These are phyloP conservation scores for Stenchaetothrips biformis DNA, from an alignment of 2,888 invertebrate species.

Conservation along the genomic window DNA sequence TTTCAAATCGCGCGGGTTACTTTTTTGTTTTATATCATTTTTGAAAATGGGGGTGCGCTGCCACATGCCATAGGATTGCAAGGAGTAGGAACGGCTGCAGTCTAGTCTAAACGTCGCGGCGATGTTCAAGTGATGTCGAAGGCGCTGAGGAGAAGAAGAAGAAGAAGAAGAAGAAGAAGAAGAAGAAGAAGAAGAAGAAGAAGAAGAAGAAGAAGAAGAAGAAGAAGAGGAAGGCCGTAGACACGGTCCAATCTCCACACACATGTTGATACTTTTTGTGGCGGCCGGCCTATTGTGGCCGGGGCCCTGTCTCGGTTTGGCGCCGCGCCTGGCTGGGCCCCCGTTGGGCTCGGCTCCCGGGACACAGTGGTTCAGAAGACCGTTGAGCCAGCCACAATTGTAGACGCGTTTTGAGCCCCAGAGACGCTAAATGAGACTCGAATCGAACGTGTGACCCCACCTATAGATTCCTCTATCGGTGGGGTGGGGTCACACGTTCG, in stretches of 20 bases:
- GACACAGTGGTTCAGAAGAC: too few species aligned
- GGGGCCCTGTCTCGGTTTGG: neutral
- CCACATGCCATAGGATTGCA: too few species aligned
- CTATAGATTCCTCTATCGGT: too few species aligned
- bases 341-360: too few species aligned
- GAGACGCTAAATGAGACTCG: too few species aligned
- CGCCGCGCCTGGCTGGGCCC: neutral
- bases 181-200: slow-evolving; percentile 25
- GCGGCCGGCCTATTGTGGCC: neutral
- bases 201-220: slow-evolving; percentile 33
- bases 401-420: too few species aligned
- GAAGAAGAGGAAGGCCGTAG: slow-evolving; percentile 32
- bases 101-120: too few species aligned
- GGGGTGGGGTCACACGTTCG: too few species aligned
- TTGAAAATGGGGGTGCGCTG: neutral
- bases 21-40: neutral
- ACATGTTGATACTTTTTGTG: neutral
- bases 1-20: neutral
- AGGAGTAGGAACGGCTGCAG: too few species aligned
- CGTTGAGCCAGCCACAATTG: too few species aligned
- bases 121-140: too few species aligned
- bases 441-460: too few species aligned
- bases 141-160: neutral
- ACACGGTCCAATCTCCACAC: slow-evolving; percentile 2
- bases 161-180: slow-evolving; percentile 20